These are phyloP conservation scores for Cheilosia urbana DNA, from an alignment of 2,888 invertebrate genomes.

Conservation along the genomic window DNA sequence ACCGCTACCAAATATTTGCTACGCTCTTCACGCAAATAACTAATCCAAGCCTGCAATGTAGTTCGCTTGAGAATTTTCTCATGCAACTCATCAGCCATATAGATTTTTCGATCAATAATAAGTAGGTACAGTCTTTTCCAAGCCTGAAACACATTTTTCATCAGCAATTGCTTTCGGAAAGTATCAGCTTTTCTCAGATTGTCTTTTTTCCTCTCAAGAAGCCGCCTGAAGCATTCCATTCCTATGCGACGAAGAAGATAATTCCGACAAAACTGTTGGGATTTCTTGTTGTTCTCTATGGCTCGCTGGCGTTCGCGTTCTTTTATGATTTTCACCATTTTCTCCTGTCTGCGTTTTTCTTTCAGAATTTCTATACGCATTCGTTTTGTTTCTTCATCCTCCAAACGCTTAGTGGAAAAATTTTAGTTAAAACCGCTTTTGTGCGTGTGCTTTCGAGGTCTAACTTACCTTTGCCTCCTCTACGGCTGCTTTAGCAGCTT, in stretches of 20 bases:
- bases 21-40: constrained; percentile 78
- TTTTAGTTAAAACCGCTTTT: not conserved
- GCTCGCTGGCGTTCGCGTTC: constrained; percentile 85
- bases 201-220: constrained; percentile 81
- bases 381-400: constrained; percentile 87
- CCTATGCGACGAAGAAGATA: constrained; percentile 81
- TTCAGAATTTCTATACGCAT: constrained; percentile 86
- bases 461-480: constrained; percentile 83
- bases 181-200: constrained; percentile 84
- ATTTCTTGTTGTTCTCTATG: constrained; percentile 83
- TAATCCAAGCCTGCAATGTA: constrained; percentile 84
- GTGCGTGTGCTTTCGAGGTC: not conserved
- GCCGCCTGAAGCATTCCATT: constrained; percentile 81
- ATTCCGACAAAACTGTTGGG: constrained; percentile 83
- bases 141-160: constrained; percentile 84
- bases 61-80: constrained; percentile 84
- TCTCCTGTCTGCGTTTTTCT: constrained; percentile 86
- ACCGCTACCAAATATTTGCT: constrained; percentile 88
- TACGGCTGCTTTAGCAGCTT: constrained; percentile 82
- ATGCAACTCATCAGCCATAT: constrained; percentile 86
- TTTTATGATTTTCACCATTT: constrained; percentile 86
- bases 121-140: constrained; percentile 85
- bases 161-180: constrained; percentile 84
- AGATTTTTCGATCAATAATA: constrained; percentile 85
- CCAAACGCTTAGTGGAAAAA: constrained; percentile 79